These are phyloP conservation scores for Acromyrmex charruanus DNA, from an alignment of 1,140 invertebrate species.

Conservation along the genomic window DNA sequence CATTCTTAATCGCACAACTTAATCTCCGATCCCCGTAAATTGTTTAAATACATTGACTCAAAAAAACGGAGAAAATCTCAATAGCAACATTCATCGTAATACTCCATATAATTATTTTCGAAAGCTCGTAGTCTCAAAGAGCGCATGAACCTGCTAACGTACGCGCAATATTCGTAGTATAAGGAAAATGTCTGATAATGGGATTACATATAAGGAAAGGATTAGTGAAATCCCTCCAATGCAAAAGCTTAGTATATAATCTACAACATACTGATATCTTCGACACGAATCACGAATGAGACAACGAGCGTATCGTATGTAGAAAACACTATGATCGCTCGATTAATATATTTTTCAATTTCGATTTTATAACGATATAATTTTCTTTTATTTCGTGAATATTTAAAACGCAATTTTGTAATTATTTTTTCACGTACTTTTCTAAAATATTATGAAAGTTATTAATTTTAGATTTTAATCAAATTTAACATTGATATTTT, in stretches of 20 bases:
- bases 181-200: constrained; percentile 80
- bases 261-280: constrained; percentile 63
- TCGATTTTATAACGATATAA: neutral
- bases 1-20: no score
- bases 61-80: no score
- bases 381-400: neutral
- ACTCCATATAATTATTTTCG: constrained; percentile 15
- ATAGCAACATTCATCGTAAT: no score
- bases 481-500: neutral
- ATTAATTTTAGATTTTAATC: neutral
- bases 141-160: neutral
- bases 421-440: neutral
- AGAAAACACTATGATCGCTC: neutral
- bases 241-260: constrained; percentile 77
- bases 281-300: constrained; percentile 42
- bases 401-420: neutral
- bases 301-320: neutral
- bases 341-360: constrained; percentile 19
- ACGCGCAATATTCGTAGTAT: constrained; percentile 35
- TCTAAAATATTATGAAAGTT: neutral
- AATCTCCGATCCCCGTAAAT: no score
- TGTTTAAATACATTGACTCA: no score
- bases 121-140: constrained; percentile 24
- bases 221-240: constrained; percentile 83
- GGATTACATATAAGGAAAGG: constrained; percentile 77